These are phyloP conservation scores for Plectropomus leopardus DNA, from an alignment of 2,113 vertebrate species.

Conservation along the genomic window DNA sequence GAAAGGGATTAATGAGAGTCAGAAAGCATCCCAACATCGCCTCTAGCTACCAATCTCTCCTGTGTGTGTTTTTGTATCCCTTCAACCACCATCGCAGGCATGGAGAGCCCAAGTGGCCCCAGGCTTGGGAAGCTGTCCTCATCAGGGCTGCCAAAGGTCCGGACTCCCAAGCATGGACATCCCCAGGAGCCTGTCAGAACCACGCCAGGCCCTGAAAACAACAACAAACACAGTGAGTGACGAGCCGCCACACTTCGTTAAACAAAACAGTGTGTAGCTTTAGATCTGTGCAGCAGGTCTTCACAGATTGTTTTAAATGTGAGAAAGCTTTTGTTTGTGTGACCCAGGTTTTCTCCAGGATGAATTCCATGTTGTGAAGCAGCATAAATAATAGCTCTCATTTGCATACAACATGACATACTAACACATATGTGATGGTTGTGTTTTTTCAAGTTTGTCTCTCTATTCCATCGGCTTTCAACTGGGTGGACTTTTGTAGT, in stretches of 20 bases:
- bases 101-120: constrained; percentile 90
- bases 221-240: constrained; percentile 89
- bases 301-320: background rate
- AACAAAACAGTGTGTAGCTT: constrained; percentile 29
- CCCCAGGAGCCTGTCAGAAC: constrained; percentile 85
- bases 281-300: background rate
- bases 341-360: constrained; percentile 15
- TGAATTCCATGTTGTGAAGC: no score
- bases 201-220: constrained; percentile 79
- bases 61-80: constrained; percentile 58
- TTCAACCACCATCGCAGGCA: constrained; percentile 81
- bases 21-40: constrained; percentile 24
- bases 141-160: constrained; percentile 84
- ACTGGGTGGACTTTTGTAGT: constrained; percentile 1
- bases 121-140: constrained; percentile 89
- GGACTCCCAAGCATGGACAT: constrained; percentile 86
- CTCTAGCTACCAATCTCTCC: constrained; percentile 13
- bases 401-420: constrained; percentile 15
- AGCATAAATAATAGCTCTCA: constrained; percentile 5
- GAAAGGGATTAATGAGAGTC: constrained; percentile 48
- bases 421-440: constrained; percentile 8
- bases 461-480: background rate
- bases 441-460: background rate
- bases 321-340: constrained; percentile 26
- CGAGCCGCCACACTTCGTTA: background rate